Percentiles rank a stretch among this genome's conserved stretches.
phyloP scores from a whole-genome alignment of 2,888 invertebrate genomes.

The Notodonta ziczac region DNA sequence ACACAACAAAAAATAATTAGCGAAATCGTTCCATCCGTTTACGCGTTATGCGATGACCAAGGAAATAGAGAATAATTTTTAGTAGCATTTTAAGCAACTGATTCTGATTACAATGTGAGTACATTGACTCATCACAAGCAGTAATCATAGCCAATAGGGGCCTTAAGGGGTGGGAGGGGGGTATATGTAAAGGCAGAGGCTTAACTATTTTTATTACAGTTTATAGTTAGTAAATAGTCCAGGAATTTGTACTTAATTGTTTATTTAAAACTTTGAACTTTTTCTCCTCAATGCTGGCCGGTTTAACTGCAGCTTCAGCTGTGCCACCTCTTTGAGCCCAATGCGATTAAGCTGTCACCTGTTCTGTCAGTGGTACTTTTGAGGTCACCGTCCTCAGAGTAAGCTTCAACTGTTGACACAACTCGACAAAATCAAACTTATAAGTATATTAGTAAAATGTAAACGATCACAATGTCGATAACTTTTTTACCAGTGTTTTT shows the following conservation, averaged over 20 bases:
- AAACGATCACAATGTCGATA: constrained; percentile 59
- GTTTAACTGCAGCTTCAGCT: constrained; percentile 55
- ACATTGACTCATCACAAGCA: no score
- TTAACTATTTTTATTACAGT: no score
- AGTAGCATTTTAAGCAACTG: no score
- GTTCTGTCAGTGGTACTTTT: constrained; percentile 65
- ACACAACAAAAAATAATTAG: no score
- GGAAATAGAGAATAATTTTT: no score
- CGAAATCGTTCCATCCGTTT: no score
- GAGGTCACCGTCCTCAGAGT: constrained; percentile 48
- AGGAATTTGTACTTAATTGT: background rate
- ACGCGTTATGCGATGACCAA: no score
- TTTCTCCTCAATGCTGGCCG: constrained; percentile 51
- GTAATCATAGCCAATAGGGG: no score
- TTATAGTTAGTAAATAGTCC: no score
- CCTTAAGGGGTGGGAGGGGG: no score
- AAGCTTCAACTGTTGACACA: constrained; percentile 59
- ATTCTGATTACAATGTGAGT: no score
- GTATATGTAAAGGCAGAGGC: no score
- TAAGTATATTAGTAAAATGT: constrained; percentile 60
- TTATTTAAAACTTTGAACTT: constrained; percentile 60
- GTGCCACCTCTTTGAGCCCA: constrained; percentile 55
- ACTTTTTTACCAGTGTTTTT: constrained; percentile 45
- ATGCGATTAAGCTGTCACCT: constrained; percentile 54
- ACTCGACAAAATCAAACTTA: constrained; percentile 58